Evolutionary conservation across 1,140 invertebrate species (phyloP).

Genomic region (Ceratina calcarata): DNA sequence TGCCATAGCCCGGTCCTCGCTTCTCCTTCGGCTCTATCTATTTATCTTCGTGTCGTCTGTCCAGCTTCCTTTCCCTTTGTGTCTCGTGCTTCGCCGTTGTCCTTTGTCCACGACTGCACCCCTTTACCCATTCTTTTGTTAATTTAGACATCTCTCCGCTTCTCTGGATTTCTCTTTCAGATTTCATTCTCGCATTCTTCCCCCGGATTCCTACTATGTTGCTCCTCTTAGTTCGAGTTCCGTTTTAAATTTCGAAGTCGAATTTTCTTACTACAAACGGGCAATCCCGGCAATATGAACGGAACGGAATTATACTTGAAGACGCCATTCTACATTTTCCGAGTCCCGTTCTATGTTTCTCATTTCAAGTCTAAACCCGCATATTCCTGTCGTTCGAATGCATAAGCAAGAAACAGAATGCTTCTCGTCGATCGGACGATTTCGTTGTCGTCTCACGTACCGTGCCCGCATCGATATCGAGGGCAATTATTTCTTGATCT

Average conservation of each 20-base stretch:
- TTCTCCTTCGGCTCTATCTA: constrained; percentile 26
- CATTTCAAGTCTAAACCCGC: no score
- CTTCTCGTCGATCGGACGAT: neutral
- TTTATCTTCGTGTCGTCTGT: constrained; percentile 43
- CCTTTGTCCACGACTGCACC: neutral
- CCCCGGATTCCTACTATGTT: no score
- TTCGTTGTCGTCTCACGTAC: constrained; percentile 14
- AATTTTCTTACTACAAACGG: no score
- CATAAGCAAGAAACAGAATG: no score
- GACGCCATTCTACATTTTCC: no score
- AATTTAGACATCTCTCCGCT: neutral
- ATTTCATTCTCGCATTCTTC: neutral
- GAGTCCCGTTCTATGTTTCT: no score
- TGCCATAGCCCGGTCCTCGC: constrained; percentile 13
- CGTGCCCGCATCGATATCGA: constrained; percentile 21
- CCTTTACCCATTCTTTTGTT: constrained; percentile 9
- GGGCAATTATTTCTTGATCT: constrained; percentile 42
- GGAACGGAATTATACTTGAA: no score
- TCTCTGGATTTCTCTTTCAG: neutral
- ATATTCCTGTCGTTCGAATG: no score
- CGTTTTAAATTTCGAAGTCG: no score
- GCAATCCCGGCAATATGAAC: no score
- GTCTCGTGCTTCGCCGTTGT: neutral
- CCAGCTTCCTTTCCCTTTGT: constrained; percentile 21
- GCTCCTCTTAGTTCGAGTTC: no score